Evolutionary conservation across 2,888 invertebrate species (phyloP).

Genomic region (Volucella bombylans): DNA sequence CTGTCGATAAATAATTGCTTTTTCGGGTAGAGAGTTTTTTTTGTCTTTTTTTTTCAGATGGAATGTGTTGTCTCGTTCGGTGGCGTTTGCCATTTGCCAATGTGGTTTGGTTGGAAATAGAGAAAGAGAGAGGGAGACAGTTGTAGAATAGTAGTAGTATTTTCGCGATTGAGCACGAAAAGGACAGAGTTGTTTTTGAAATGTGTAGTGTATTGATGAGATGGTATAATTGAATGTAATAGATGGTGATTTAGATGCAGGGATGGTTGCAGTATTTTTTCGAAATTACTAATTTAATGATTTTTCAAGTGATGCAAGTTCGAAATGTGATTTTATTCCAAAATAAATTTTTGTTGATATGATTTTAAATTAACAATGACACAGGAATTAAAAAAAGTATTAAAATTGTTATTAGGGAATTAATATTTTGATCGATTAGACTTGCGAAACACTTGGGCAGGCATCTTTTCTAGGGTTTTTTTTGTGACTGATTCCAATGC

Average conservation of each 20-base stretch:
- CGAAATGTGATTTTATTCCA: too few species aligned
- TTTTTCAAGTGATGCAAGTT: neutral
- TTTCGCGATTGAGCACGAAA: slow-evolving; percentile 58
- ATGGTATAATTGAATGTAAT: slow-evolving; percentile 63
- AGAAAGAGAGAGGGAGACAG: slow-evolving; percentile 33
- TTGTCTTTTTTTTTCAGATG: neutral
- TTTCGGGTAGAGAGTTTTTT: too few species aligned
- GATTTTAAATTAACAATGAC: too few species aligned
- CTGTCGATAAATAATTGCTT: slow-evolving; percentile 68
- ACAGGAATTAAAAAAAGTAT: too few species aligned
- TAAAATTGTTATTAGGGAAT: too few species aligned
- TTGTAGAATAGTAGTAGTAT: slow-evolving; percentile 29
- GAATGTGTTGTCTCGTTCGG: slow-evolving; percentile 53
- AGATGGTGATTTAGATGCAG: slow-evolving; percentile 32
- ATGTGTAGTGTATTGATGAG: neutral
- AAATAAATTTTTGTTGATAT: too few species aligned
- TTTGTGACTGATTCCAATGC: too few species aligned
- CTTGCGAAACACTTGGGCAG: too few species aligned
- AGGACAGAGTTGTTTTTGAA: slow-evolving; percentile 24
- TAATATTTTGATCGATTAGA: too few species aligned
- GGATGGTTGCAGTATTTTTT: slow-evolving; percentile 10
- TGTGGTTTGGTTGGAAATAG: neutral
- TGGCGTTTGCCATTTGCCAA: slow-evolving; percentile 53
- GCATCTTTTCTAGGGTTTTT: too few species aligned
- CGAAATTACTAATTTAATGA: neutral